Evolutionary conservation across 2,888 invertebrate genomes (phyloP).

Genomic region (Nebria brevicollis): DNA sequence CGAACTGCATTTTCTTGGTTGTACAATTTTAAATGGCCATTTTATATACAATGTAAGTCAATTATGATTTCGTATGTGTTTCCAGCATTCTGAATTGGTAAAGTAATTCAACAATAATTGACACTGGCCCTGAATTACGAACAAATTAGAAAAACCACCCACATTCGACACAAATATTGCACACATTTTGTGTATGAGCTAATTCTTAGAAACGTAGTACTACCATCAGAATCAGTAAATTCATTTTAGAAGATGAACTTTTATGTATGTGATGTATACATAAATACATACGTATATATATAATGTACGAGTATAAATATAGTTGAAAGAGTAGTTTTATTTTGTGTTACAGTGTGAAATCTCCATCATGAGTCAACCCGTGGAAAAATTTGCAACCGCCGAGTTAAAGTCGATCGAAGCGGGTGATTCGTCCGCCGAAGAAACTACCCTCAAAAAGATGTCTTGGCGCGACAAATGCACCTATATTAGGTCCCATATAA

Average conservation of each 20-base stretch:
- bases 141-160: neutral
- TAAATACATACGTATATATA: too few relatives aligned
- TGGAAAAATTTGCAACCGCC: conserved; percentile 27
- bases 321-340: too few relatives aligned
- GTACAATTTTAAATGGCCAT: neutral
- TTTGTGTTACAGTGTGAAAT: conserved; percentile 27
- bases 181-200: neutral
- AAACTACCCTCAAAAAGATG: conserved; percentile 61
- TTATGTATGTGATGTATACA: too few relatives aligned
- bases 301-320: too few relatives aligned
- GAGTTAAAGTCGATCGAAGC: conserved; percentile 42
- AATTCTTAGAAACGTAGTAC: neutral
- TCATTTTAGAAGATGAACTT: neutral
- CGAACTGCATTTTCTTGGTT: neutral
- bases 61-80: neutral
- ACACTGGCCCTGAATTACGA: neutral
- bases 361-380: conserved; percentile 36
- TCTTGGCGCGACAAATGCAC: conserved; percentile 67
- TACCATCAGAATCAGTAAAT: neutral
- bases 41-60: neutral
- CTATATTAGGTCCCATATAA: conserved; percentile 72
- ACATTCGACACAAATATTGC: neutral
- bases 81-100: neutral
- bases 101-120: neutral
- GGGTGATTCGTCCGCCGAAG: conserved; percentile 56